Evolutionary conservation across 2,113 vertebrate genomes (phyloP).

Genomic region (Hemiprocne comata): DNA sequence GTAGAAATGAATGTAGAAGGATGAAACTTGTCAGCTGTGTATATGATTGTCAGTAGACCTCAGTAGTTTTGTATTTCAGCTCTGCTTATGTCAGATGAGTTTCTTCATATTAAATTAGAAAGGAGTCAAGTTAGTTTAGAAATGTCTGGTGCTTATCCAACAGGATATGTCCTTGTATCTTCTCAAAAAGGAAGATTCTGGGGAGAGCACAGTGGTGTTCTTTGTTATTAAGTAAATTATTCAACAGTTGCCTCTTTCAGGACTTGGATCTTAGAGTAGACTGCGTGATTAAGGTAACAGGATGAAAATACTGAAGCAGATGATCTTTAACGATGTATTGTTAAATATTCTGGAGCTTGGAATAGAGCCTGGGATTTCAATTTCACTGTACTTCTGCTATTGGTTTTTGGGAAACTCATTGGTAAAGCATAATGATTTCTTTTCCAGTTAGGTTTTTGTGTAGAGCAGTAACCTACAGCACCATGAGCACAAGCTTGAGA

Average conservation of each 20-base stretch:
- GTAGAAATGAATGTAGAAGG: background rate
- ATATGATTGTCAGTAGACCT: background rate
- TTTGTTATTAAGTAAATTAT: background rate
- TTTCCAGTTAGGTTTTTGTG: background rate
- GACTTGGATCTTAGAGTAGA: background rate
- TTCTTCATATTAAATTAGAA: background rate
- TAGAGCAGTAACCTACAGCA: background rate
- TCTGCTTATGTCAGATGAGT: background rate
- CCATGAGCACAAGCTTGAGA: accelerated
- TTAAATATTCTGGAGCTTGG: background rate
- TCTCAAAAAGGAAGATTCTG: background rate
- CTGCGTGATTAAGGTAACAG: background rate
- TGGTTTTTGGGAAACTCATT: background rate
- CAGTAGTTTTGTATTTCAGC: background rate
- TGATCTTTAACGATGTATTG: background rate
- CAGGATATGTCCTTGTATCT: background rate
- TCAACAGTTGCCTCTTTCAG: background rate
- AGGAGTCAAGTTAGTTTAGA: background rate
- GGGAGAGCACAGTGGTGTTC: background rate
- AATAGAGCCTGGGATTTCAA: background rate
- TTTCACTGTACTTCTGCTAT: background rate
- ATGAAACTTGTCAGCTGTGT: background rate
- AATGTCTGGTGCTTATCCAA: background rate
- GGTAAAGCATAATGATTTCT: background rate
- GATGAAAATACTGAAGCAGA: background rate